phyloP scores from a whole-genome alignment of 1,140 invertebrate genomes.

The Hycleus cichorii region DNA sequence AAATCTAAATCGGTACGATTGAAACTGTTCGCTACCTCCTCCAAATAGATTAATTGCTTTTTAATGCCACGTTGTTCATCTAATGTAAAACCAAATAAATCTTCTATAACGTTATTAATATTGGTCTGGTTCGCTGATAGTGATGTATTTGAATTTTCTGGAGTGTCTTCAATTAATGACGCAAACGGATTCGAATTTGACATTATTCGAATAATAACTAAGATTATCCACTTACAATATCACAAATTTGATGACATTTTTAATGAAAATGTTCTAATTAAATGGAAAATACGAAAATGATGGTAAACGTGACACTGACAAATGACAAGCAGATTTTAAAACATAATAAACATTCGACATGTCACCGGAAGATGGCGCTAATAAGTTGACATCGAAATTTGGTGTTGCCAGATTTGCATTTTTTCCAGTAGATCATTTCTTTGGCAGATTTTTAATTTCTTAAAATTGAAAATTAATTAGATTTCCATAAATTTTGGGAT shows the following conservation, averaged over 20 bases:
- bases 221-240: neutral
- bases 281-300: neutral
- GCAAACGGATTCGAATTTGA: conserved; percentile 36
- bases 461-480: neutral
- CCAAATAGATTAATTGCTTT: conserved; percentile 50
- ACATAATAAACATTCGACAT: neutral
- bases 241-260: neutral
- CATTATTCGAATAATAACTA: conserved; percentile 13
- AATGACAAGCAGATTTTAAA: neutral
- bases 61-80: conserved; percentile 42
- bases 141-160: conserved; percentile 2
- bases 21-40: conserved; percentile 47
- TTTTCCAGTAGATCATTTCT: neutral
- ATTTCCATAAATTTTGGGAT: neutral
- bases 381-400: neutral
- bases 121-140: conserved; percentile 15
- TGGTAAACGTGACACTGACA: neutral
- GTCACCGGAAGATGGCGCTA: neutral
- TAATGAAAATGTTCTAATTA: neutral
- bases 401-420: too few species aligned
- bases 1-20: conserved; percentile 48
- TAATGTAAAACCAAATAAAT: conserved; percentile 61
- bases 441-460: neutral
- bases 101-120: conserved; percentile 48
- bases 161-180: conserved; percentile 26